These are phyloP conservation scores for Thaumatotibia leucotreta DNA, from an alignment of 1,140 invertebrate genomes.

Conservation along the genomic window DNA sequence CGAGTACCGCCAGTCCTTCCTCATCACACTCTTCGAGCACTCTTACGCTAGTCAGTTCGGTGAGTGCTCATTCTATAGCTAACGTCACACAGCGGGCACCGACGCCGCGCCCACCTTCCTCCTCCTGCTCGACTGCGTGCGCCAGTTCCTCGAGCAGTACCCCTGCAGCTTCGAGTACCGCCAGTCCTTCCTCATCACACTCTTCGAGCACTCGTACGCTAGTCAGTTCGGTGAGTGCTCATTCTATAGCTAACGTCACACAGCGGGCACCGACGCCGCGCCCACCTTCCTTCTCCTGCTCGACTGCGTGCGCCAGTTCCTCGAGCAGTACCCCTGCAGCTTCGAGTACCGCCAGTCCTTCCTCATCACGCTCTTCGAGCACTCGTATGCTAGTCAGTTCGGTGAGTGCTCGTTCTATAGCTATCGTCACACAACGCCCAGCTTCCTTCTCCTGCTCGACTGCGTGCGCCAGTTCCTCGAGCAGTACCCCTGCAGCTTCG, in stretches of 20 bases:
- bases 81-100: too few species aligned
- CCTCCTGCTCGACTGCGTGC: conserved; percentile 96
- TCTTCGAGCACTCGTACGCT: conserved; percentile 96
- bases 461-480: conserved; percentile 96
- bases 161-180: conserved; percentile 99
- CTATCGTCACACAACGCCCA: conserved; percentile 76
- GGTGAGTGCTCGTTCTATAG: too few species aligned
- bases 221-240: conserved; percentile 93
- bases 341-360: conserved; percentile 97
- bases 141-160: conserved; percentile 97
- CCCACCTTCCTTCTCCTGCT: conserved; percentile 97
- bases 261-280: too few species aligned
- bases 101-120: conserved; percentile 91
- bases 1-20: conserved; percentile 94
- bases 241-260: too few species aligned
- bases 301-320: conserved; percentile 97
- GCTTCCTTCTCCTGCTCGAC: conserved; percentile 97
- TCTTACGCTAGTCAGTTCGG: conserved; percentile 96
- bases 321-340: conserved; percentile 97
- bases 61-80: too few species aligned
- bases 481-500: conserved; percentile 98
- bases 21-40: conserved; percentile 94
- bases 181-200: conserved; percentile 89
- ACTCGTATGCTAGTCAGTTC: conserved; percentile 96
- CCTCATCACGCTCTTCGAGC: conserved; percentile 92